A percentile compares a stretch with the other conserved stretches of the same genome.
Conservation (phyloP, 2,797 vertebrate species). For the Xiphorhynchus erythropygius region DNA sequence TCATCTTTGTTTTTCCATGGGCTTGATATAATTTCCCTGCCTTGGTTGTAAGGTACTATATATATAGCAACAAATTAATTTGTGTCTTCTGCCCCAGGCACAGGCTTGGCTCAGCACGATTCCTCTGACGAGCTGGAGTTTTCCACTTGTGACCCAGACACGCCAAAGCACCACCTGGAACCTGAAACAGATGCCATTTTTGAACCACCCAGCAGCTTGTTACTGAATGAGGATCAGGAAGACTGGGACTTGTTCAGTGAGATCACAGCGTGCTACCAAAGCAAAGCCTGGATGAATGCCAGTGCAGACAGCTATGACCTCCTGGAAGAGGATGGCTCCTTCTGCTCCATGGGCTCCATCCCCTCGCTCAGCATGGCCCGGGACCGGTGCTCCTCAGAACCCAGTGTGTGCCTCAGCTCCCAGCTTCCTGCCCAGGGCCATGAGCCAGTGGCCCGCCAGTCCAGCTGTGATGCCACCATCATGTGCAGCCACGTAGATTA, state of each 20-base stretch:
- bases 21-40: background rate
- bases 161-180: background rate
- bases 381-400: constrained; percentile 76
- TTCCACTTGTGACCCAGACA: constrained; percentile 61
- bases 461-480: constrained; percentile 77
- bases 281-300: constrained; percentile 22
- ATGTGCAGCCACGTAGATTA: constrained; percentile 53
- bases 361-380: constrained; percentile 55
- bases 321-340: constrained; percentile 66
- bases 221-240: constrained; percentile 58
- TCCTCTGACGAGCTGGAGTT: constrained; percentile 79
- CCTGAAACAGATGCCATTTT: constrained; percentile 64
- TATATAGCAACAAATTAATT: background rate
- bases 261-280: constrained; percentile 73
- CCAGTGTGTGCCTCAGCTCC: constrained; percentile 75
- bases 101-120: constrained; percentile 60
- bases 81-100: constrained; percentile 7
- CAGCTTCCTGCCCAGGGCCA: constrained; percentile 48
- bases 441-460: constrained; percentile 75
- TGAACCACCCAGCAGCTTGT: constrained; percentile 30
- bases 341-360: constrained; percentile 49
- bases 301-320: constrained; percentile 68
- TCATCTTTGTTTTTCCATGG: background rate
- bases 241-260: constrained; percentile 74
- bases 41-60: background rate